Conservation (phyloP, 2,797 vertebrate genomes). For the Schizopygopsis malacanthus region DNA sequence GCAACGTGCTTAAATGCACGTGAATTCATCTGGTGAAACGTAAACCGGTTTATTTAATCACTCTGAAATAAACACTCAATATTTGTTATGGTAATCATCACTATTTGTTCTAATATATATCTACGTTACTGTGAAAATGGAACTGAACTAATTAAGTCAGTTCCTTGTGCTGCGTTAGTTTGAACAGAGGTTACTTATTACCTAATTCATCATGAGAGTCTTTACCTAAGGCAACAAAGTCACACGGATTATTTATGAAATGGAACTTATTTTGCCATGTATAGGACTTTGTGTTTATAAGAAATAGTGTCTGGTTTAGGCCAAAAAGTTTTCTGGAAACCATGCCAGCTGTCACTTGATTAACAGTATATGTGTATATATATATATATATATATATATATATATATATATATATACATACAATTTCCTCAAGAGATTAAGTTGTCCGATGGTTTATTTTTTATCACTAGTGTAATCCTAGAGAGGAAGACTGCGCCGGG, state of each 20-base stretch:
- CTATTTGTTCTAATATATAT: background rate
- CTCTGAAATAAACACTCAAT: background rate
- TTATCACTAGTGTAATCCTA: slow-evolving; percentile 67
- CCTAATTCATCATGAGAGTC: background rate
- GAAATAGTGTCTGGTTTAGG: background rate
- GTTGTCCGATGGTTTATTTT: slow-evolving; percentile 61
- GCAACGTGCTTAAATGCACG: background rate
- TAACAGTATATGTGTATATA: too few species aligned
- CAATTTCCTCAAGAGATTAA: slow-evolving; percentile 10
- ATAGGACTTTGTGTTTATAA: background rate
- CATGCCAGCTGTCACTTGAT: too few species aligned
- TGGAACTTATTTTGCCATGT: background rate
- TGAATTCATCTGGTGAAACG: background rate
- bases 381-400: too few species aligned
- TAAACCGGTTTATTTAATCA: background rate
- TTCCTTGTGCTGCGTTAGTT: background rate
- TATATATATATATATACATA: too few species aligned
- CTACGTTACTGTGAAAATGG: background rate
- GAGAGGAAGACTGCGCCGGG: slow-evolving; percentile 58
- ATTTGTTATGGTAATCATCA: background rate
- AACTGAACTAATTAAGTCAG: background rate
- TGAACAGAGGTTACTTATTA: slow-evolving; percentile 26
- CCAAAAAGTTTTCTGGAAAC: too few species aligned
- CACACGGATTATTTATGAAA: background rate
- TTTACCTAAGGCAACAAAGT: background rate